Conservation (phyloP, 2,888 invertebrate species). For the Yponomeuta sedellus region DNA sequence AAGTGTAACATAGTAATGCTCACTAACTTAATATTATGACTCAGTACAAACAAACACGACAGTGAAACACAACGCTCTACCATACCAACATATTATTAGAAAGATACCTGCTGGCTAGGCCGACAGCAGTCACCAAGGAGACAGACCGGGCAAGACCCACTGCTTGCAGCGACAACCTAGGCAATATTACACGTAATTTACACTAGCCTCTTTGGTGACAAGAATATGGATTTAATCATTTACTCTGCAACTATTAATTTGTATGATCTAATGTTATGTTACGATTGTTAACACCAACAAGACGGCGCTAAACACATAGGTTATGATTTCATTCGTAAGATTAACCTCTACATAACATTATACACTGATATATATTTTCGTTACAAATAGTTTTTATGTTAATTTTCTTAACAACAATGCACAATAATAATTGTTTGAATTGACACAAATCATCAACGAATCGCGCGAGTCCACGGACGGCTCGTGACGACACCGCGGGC, state of each 20-base stretch:
- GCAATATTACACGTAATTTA: neutral
- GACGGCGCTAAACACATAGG: constrained; percentile 43
- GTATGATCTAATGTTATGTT: constrained; percentile 8
- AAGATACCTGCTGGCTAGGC: neutral
- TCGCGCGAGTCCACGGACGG: constrained; percentile 23
- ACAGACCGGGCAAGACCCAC: neutral
- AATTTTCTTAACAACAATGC: constrained; percentile 66
- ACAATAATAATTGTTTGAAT: constrained; percentile 72
- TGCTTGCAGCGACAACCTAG: neutral
- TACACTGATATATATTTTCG: constrained; percentile 53
- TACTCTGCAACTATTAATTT: constrained; percentile 10
- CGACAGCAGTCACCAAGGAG: constrained; percentile 5
- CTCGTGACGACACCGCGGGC: constrained; percentile 18
- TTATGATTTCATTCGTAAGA: constrained; percentile 46
- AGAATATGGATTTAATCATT: constrained; percentile 5
- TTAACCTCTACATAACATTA: constrained; percentile 67
- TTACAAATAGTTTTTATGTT: constrained; percentile 60
- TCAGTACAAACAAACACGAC: constrained; percentile 56
- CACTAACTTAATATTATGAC: constrained; percentile 70
- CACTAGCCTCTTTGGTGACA: constrained; percentile 7
- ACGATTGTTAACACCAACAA: constrained; percentile 30
- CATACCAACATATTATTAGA: constrained; percentile 48
- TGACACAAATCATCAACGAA: constrained; percentile 62
- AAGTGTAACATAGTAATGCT: constrained; percentile 57
- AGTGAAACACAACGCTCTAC: constrained; percentile 54